These are phyloP conservation scores for Ariopsis seemanni DNA, from an alignment of 2,113 vertebrate species.

Conservation along the genomic window DNA sequence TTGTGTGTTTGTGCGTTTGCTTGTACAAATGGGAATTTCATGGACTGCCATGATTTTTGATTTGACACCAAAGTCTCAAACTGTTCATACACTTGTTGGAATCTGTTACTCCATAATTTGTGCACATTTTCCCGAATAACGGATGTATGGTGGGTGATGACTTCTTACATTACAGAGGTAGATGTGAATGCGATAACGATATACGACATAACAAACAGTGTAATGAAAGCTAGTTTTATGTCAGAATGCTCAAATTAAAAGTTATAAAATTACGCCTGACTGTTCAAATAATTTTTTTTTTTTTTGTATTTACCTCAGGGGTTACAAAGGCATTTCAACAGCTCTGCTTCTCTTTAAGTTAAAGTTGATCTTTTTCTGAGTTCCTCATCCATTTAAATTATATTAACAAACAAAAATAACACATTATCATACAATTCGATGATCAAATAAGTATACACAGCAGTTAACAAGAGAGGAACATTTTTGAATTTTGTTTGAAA, in stretches of 20 bases:
- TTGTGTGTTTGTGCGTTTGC: neutral
- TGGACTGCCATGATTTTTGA: neutral
- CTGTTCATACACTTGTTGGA: neutral
- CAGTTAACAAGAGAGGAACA: neutral
- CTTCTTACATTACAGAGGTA: no score
- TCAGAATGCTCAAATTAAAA: neutral
- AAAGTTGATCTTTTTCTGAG: neutral
- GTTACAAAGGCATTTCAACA: neutral
- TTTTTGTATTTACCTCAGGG: neutral
- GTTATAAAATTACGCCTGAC: neutral
- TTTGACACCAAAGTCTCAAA: neutral
- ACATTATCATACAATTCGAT: neutral
- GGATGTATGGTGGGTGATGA: neutral
- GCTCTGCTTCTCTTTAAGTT: neutral
- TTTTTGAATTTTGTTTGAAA: neutral
- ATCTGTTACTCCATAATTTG: neutral
- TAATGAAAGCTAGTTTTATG: neutral
- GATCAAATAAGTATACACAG: neutral
- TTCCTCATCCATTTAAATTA: neutral
- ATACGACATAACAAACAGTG: neutral
- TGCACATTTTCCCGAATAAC: neutral
- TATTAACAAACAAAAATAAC: no score
- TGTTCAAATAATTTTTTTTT: neutral
- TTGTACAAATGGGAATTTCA: neutral
- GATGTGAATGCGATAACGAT: no score